Percentiles rank a stretch among this genome's conserved stretches.
Conservation (phyloP, 1,140 invertebrate genomes). For the Lepidurus arcticus region DNA sequence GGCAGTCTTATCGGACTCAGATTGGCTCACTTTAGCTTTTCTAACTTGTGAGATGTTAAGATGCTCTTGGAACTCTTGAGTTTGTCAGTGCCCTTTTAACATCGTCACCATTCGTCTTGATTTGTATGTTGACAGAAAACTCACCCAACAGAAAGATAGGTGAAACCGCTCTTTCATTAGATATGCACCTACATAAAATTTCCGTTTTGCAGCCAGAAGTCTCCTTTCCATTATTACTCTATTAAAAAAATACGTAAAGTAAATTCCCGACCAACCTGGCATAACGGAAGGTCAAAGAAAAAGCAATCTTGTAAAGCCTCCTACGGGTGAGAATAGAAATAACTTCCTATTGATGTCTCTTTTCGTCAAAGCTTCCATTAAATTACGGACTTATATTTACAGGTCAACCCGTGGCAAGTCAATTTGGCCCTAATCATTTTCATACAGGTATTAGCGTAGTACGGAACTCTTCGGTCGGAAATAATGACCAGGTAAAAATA, state of each 20-base stretch:
- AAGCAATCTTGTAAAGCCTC: not conserved
- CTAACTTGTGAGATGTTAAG: slow-evolving; percentile 3
- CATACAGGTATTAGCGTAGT: too few relatives aligned
- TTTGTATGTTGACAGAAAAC: not conserved
- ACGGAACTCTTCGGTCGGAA: too few relatives aligned
- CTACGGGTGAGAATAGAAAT: too few relatives aligned
- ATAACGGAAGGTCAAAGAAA: not conserved
- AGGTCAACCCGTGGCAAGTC: too few relatives aligned
- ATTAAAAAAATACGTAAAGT: not conserved
- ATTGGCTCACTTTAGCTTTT: slow-evolving; percentile 1
- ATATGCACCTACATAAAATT: too few relatives aligned
- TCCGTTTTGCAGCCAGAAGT: not conserved
- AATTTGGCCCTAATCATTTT: too few relatives aligned
- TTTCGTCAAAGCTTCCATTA: too few relatives aligned
- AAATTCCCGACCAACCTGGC: not conserved
- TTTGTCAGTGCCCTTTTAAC: not conserved
- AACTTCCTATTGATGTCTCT: too few relatives aligned
- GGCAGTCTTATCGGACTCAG: slow-evolving; percentile 10
- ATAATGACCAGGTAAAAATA: too few relatives aligned
- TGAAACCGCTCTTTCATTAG: too few relatives aligned
- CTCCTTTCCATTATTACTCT: not conserved
- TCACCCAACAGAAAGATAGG: not conserved
- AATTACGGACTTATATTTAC: too few relatives aligned
- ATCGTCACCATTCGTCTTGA: not conserved
- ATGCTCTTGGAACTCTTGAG: not conserved